Conservation (phyloP, 2,113 vertebrate species). For the Misgurnus anguillicaudatus region DNA sequence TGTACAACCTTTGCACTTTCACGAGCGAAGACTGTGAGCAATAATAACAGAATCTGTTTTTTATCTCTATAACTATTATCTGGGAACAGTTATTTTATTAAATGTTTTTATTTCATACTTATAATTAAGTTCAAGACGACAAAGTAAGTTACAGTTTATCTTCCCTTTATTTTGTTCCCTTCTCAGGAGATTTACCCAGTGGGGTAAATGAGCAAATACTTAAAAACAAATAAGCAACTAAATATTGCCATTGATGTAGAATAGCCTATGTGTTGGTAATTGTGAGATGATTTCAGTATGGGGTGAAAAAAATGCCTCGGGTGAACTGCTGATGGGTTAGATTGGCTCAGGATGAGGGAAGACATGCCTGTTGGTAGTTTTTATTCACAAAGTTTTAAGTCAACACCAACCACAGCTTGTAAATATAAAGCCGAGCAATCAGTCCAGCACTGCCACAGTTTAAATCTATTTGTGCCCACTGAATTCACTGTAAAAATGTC, state of each 20-base stretch:
- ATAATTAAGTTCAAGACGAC: constrained; percentile 1
- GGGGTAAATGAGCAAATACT: no score
- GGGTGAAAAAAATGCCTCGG: neutral
- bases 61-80: neutral
- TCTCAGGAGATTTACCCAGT: neutral
- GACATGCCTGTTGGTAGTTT: neutral
- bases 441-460: neutral
- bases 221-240: neutral
- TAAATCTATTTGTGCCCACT: neutral
- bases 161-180: neutral
- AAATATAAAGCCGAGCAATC: neutral
- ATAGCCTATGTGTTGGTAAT: neutral
- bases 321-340: neutral
- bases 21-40: neutral
- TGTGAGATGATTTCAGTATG: neutral
- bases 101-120: constrained; percentile 10
- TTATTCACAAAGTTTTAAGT: neutral
- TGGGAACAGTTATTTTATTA: neutral
- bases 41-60: neutral
- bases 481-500: no score
- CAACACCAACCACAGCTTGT: neutral
- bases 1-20: constrained; percentile 15
- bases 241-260: neutral
- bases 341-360: neutral
- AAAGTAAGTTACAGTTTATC: neutral